Evolutionary conservation across 1,140 invertebrate species (phyloP), one percentile per base, ranked within the genome.

Genomic region (Drosophila persimilis): DNA sequence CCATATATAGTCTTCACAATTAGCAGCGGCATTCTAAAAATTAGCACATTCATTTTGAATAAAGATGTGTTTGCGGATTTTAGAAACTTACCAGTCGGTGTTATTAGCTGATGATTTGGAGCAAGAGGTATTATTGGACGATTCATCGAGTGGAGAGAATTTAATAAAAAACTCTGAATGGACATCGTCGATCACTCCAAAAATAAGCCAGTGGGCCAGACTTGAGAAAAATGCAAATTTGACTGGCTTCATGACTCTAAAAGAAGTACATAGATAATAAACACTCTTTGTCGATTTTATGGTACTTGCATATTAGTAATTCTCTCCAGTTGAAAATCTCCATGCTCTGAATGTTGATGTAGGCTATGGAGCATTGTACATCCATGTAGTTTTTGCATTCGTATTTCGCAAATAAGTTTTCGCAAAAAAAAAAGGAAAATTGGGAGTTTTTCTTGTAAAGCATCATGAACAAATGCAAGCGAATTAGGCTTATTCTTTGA

Each of bases 111-210:
- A 47, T 4, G 63, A 53, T 17, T 41, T 26, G 8, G 61, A 91
- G 53, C 90, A 92, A n/a, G 57, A 58, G 11, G 77, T 77, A 35
- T 74, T 73, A 43, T 54, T 64, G 6, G 8, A 20, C 0, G 4
- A 17, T 41, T 61, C 53, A 44, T 76, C 79, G n/a, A 7, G 51
- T 15, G 77, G 43, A 1, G 52, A 67, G 29, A 66, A 92, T 62
- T 93, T 93, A 59, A 96, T 95, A 72, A 97, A 97, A 92, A 97
- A 97, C 89, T 97, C 97, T 47, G 94, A 93, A 80, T 95, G 94
- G 0, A 93, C 92, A 92, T 97, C 97, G 64, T 94, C 93, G 24
- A 97, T 90, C 70, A 95, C 93, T 3, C 97, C 97, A 92, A 97
- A 96, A n/a, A 97, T 91, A 13, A 97, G 91, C 96, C 97, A 98